These are phyloP conservation scores for Oenanthe melanoleuca DNA, from an alignment of 2,113 vertebrate species.

Conservation along the genomic window DNA sequence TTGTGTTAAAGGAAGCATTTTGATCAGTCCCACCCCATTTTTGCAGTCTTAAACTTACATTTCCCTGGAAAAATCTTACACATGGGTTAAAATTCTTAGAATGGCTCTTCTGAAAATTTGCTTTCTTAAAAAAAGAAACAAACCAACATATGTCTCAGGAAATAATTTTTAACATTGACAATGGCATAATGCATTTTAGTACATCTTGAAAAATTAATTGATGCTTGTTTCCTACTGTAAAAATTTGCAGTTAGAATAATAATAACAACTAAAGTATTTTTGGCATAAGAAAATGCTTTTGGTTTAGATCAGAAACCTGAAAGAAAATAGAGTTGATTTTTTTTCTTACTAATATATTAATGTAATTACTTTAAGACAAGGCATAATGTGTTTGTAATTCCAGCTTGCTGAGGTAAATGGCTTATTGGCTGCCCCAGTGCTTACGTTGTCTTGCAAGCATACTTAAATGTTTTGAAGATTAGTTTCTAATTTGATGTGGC, in stretches of 20 bases:
- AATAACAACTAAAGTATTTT: neutral
- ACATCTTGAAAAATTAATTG: neutral
- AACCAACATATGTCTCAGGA: neutral
- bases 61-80: neutral
- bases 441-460: neutral
- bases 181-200: neutral
- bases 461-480: slow-evolving; percentile 51
- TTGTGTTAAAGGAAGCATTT: neutral
- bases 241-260: neutral
- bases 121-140: neutral
- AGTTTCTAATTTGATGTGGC: slow-evolving; percentile 38
- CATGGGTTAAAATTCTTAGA: neutral
- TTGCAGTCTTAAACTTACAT: neutral
- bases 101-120: neutral
- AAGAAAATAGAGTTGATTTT: neutral
- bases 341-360: neutral
- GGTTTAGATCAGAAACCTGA: neutral
- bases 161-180: neutral
- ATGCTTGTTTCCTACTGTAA: neutral
- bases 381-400: slow-evolving; percentile 18
- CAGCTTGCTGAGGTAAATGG: slow-evolving; percentile 48
- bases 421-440: slow-evolving; percentile 4
- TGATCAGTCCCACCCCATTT: neutral
- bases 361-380: neutral
- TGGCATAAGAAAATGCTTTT: neutral